These are phyloP conservation scores for Nasonovia ribisnigri DNA, from an alignment of 2,888 invertebrate genomes.

Conservation along the genomic window DNA sequence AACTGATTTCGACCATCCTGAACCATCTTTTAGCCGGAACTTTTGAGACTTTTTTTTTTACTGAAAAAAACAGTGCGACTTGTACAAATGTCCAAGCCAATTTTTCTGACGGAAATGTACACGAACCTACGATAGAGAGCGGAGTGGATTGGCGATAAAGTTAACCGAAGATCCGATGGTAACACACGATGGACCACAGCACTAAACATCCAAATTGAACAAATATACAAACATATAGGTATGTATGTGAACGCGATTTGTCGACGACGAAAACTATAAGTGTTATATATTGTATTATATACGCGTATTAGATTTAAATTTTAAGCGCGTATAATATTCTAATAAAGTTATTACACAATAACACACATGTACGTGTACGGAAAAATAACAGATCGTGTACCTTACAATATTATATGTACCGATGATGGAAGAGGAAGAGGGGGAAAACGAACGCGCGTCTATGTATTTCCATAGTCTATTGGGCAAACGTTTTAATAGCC, in stretches of 20 bases:
- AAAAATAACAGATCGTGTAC: background rate
- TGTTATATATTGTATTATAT: background rate
- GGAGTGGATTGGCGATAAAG: background rate
- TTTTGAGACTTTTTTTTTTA: background rate
- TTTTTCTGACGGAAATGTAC: background rate
- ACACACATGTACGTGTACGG: background rate
- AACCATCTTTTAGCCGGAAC: background rate
- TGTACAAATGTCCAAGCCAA: background rate
- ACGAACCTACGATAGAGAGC: background rate
- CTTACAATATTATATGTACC: background rate
- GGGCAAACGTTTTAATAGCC: conserved; percentile 64
- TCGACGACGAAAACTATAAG: background rate
- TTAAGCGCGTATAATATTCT: background rate
- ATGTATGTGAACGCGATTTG: background rate
- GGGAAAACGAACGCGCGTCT: background rate
- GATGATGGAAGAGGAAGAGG: background rate
- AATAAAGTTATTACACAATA: background rate
- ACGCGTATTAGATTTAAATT: background rate
- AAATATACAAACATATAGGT: background rate
- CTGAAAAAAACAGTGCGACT: background rate
- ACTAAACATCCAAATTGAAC: no score
- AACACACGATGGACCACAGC: background rate
- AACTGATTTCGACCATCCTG: background rate
- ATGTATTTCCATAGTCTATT: conserved; percentile 56
- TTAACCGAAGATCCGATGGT: background rate